Percentiles rank a stretch among this genome's conserved stretches.
phyloP scores from a whole-genome alignment of 2,797 vertebrate genomes.

The Bucorvus abyssinicus region DNA sequence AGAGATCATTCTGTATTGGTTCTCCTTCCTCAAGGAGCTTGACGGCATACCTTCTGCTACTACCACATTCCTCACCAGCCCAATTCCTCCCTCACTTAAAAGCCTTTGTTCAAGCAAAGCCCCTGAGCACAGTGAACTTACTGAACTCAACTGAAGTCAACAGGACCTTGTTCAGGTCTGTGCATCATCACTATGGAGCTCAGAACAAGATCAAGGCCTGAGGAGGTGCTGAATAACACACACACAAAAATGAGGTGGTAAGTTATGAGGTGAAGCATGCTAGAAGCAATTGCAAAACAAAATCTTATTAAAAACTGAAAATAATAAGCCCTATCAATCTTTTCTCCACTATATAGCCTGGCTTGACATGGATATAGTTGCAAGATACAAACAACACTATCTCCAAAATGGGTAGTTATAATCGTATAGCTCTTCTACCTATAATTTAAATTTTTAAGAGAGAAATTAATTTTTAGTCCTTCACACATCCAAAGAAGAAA shows the following conservation, averaged over 20 bases:
- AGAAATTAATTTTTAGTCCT: not conserved
- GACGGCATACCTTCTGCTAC: not conserved
- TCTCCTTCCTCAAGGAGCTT: not conserved
- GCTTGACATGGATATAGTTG: not conserved
- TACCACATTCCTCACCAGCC: not conserved
- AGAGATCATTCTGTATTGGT: not conserved
- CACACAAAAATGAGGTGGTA: not conserved
- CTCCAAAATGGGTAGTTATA: not conserved
- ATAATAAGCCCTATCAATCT: not conserved
- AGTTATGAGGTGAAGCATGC: not conserved
- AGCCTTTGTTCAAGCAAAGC: not conserved
- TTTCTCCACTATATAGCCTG: not conserved
- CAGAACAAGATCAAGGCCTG: not conserved
- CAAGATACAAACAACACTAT: not conserved
- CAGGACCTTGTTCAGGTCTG: not conserved
- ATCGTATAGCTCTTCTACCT: not conserved
- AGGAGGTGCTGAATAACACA: not conserved
- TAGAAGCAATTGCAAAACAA: not conserved
- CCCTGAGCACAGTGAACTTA: not conserved
- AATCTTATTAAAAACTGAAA: constrained; percentile 9
- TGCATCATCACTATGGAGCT: not conserved
- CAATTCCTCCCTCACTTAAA: not conserved
- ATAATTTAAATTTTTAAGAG: not conserved
- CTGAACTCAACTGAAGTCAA: not conserved
- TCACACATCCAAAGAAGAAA: not conserved